Evolutionary conservation across 2,113 vertebrate genomes (phyloP), one percentile per base, ranked within the genome.

Genomic region (Tragelaphus strepsiceros): DNA sequence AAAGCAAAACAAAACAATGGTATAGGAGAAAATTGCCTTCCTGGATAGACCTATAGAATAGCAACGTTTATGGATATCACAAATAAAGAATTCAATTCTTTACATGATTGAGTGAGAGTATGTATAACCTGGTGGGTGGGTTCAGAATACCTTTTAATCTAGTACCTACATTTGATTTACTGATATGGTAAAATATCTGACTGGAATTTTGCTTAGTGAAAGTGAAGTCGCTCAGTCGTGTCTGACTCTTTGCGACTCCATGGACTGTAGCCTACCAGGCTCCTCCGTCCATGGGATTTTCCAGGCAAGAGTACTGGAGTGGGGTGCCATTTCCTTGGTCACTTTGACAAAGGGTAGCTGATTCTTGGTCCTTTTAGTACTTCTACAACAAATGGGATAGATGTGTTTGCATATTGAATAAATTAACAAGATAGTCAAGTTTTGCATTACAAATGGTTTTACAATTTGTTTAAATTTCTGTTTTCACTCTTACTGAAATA

Each of bases 71-170:
- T 99, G 98, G 98, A 98, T 99, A 99, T 99, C 91, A 92, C 97
- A 99, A 99, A 99, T 99, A 99, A 99, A 99, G 94, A 99, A 98
- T 99, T 99, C 98, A 98, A 98, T 99, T 99, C 98, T 98, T 99
- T 99, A 98, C 97, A 96, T 98, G 95, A 98, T 99, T 98, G 98
- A 99, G 98, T 99, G 98, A 99, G 99, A 99, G 98, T 99, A 99
- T 99, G 95, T 99, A 97, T 99, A 98, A 98, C 77, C 96, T 1
- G 98, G 98, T 98, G 92, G 98, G 97, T 93, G 98, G 97, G 64
- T 82, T 93, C 89, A 97, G 88, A 97, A 51, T 87, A 93, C 46
- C 15, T 82, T 4, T 53, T 95, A 84, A 93, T 90, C 8, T 93
- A 97, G 82, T 84, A 43, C 15, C 46, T 84, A 32, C 15, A 43